Conservation (phyloP, 2,797 vertebrate genomes). For the Vespertilio murinus region DNA sequence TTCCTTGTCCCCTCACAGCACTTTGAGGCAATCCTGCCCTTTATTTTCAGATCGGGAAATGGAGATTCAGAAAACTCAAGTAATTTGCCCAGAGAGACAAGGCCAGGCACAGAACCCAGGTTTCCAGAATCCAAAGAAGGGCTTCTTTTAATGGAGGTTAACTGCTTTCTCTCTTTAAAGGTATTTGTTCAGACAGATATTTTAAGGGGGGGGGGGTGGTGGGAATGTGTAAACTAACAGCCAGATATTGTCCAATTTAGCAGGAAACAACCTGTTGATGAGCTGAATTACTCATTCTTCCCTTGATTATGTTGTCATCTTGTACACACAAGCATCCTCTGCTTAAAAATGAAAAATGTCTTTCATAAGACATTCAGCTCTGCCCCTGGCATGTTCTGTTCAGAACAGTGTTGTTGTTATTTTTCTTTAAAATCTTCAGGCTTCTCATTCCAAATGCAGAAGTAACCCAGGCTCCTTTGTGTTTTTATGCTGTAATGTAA, state of each 20-base stretch:
- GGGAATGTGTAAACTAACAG: neutral
- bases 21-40: neutral
- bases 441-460: constrained; percentile 56
- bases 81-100: neutral
- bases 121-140: neutral
- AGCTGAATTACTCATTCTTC: constrained; percentile 1
- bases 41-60: neutral
- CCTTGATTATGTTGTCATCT: constrained; percentile 35
- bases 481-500: constrained; percentile 34
- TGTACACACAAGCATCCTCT: constrained; percentile 13
- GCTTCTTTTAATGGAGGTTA: neutral
- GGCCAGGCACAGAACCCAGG: neutral
- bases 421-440: constrained; percentile 61
- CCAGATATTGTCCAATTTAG: neutral
- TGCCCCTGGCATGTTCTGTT: constrained; percentile 59
- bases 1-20: neutral
- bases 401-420: neutral
- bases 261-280: constrained; percentile 43
- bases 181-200: constrained; percentile 45
- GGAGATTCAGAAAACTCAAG: neutral
- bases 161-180: neutral
- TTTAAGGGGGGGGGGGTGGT: neutral
- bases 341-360: constrained; percentile 68
- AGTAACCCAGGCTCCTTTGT: constrained; percentile 37
- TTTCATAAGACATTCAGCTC: constrained; percentile 68